Percentiles rank a stretch among this genome's conserved stretches.
Conservation (phyloP, 2,113 vertebrate species). For the Salvelinus namaycush region DNA sequence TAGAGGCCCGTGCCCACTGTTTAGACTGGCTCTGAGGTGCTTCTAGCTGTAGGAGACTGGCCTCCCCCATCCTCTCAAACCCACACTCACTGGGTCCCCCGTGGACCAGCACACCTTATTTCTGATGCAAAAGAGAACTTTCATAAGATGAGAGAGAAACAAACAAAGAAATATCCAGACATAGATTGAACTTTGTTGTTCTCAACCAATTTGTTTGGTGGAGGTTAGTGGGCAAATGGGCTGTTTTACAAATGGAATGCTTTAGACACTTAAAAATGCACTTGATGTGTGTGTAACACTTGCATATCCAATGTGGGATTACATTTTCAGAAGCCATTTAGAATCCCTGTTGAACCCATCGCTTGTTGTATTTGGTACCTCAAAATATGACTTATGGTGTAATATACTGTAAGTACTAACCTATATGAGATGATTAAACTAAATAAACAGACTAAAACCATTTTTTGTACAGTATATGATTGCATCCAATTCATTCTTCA, state of each 20-base stretch:
- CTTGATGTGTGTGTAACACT: constrained; percentile 63
- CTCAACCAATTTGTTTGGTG: constrained; percentile 67
- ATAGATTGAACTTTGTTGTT: constrained; percentile 77
- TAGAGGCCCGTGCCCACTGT: constrained; percentile 70
- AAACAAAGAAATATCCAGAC: constrained; percentile 71
- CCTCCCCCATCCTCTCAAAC: constrained; percentile 67
- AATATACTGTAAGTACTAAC: not conserved
- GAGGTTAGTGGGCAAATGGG: constrained; percentile 64
- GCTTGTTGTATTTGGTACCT: constrained; percentile 50
- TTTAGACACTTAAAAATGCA: constrained; percentile 70
- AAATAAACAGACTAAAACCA: not conserved
- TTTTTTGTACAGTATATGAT: not conserved
- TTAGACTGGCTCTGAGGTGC: constrained; percentile 70
- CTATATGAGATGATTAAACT: not conserved
- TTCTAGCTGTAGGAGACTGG: constrained; percentile 60
- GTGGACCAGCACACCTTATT: constrained; percentile 61
- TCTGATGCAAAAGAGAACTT: constrained; percentile 70
- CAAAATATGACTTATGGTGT: constrained; percentile 56
- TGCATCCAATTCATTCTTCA: not conserved
- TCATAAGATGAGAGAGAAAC: constrained; percentile 63
- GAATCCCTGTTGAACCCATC: constrained; percentile 54
- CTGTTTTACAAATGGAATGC: constrained; percentile 60
- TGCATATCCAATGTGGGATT: constrained; percentile 65
- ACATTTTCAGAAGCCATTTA: constrained; percentile 64
- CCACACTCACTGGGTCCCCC: constrained; percentile 64